Evolutionary conservation across 2,888 invertebrate species (phyloP).

Genomic region (Phymatocera aterrima): DNA sequence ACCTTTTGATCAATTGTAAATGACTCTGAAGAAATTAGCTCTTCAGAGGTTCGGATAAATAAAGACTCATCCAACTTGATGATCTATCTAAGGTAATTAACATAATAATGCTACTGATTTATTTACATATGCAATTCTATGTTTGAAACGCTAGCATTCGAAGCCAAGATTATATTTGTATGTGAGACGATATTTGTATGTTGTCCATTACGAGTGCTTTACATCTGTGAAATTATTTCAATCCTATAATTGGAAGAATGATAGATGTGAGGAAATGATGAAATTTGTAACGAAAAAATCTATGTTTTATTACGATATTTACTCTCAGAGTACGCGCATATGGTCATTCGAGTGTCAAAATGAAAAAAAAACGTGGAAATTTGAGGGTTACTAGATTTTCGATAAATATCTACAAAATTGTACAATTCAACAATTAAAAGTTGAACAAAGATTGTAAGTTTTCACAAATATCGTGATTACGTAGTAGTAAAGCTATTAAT

Average conservation of each 20-base stretch:
- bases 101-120: no score
- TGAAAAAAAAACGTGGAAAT: neutral
- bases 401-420: neutral
- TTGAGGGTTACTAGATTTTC: neutral
- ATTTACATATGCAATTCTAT: no score
- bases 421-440: no score
- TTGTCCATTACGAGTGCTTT: no score
- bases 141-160: no score
- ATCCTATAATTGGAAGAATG: neutral
- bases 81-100: no score
- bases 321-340: neutral
- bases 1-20: no score
- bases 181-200: no score
- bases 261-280: neutral
- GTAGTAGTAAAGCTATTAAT: neutral
- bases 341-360: neutral
- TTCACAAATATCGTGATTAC: neutral
- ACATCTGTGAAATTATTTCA: neutral
- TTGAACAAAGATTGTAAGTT: neutral
- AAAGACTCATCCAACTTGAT: no score
- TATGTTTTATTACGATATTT: neutral
- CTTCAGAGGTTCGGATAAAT: no score
- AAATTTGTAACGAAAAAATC: neutral
- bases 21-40: no score
- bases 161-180: no score